A percentile compares a stretch with the other conserved stretches of the same genome.
Evolutionary conservation across 2,888 invertebrate species (phyloP).

Genomic region (Eupithecia vulgata): DNA sequence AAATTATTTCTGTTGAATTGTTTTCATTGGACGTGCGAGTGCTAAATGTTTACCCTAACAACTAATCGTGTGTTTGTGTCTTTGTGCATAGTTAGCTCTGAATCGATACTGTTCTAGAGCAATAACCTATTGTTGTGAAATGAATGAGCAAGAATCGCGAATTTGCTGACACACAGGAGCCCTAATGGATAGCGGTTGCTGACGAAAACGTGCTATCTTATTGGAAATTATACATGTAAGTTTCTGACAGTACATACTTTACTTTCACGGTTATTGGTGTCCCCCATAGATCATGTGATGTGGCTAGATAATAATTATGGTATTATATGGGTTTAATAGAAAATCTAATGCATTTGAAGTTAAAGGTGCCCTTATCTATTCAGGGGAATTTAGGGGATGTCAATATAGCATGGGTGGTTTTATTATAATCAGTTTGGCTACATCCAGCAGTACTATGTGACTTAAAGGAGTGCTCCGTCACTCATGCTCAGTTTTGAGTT

Average conservation of each 20-base stretch:
- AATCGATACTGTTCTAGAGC: conserved; percentile 66
- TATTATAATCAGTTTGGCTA: no score
- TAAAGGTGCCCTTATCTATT: background rate
- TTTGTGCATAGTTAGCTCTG: conserved; percentile 59
- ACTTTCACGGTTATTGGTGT: background rate
- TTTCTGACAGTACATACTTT: conserved; percentile 18
- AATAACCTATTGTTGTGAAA: conserved; percentile 67
- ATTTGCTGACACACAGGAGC: conserved; percentile 59
- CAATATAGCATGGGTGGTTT: no score
- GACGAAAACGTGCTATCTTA: conserved; percentile 40
- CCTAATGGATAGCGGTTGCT: conserved; percentile 58
- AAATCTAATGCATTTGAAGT: background rate
- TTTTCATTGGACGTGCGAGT: conserved; percentile 55
- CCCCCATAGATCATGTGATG: background rate
- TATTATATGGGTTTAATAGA: background rate
- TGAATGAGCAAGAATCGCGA: conserved; percentile 71
- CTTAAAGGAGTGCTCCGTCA: no score
- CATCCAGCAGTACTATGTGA: no score
- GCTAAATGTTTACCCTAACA: conserved; percentile 62
- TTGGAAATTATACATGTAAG: conserved; percentile 47
- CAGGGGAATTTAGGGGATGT: no score
- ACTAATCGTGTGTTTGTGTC: conserved; percentile 55
- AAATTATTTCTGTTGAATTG: conserved; percentile 50
- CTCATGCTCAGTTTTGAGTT: no score
- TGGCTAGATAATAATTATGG: background rate